Base-by-base conservation (phyloP, 2,888 invertebrate species). In the Heterodera filipjevi region DNA sequence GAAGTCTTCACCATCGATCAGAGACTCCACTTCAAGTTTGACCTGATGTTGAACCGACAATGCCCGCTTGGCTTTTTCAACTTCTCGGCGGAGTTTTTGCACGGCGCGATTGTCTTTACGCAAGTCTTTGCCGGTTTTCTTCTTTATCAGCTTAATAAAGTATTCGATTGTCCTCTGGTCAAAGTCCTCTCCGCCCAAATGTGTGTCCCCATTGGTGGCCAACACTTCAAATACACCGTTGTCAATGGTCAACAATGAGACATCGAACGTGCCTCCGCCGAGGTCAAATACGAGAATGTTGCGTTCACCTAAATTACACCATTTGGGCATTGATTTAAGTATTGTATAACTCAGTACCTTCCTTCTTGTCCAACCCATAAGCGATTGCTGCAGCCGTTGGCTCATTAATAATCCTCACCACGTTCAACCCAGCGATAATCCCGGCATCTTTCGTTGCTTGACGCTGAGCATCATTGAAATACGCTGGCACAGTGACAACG, bases 181-280 rank as follows among this genome's bases (percentile, higher is more conserved):
- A 81, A 89, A 99, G 92, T 99, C 98, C 92, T 99, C 98, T 90
- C 98, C 98, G 89, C 98, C 91, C 90, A 87, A 82, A 81, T 88
- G 87, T 74, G 87, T 88, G 75, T 86, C 85, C 77, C 85, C 86
- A 68, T 84, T 84, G 8, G 85, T 85, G 70, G 86, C 82, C 79
- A 86, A 77, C 76, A 86, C 93, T 92, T 99, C 98, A 90, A 99
- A 99, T 10, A 99, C 96, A 77, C 98, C 99, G 88, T 97, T 96
- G 90, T 99, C 98, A 89, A 99, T 99, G 83, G 97, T 98, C 77
- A 99, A 92, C 32, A 99, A 92, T 64, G 97, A 97, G 30, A 99
- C 99, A 91, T 99, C 99, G 89, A 99, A 99, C 84, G 99, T 99
- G 91, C 98, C 99, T 90, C 99, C 99, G 89, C 99, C 98, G 91